Conservation (phyloP, 2,113 vertebrate genomes). For the Rhombomys opimus region DNA sequence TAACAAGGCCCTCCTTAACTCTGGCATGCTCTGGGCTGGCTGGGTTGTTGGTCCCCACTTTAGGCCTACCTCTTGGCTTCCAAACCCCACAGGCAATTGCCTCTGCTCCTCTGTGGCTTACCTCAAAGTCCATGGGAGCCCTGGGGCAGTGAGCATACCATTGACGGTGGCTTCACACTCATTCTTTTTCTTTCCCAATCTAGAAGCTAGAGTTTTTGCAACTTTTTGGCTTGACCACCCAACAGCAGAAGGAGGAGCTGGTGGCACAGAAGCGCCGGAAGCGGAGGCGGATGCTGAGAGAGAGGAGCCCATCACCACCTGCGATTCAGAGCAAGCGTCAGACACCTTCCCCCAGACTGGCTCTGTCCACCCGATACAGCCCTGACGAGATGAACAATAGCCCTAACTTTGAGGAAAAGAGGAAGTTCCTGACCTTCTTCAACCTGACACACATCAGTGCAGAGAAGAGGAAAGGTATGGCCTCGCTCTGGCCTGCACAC, state of each 20-base stretch:
- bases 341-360: slow-evolving; percentile 87
- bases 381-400: slow-evolving; percentile 97
- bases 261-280: slow-evolving; percentile 96
- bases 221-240: slow-evolving; percentile 94
- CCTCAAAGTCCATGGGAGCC: neutral
- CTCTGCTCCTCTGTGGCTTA: neutral
- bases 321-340: slow-evolving; percentile 91
- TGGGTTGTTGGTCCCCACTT: neutral
- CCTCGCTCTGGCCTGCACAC: rapidly evolving
- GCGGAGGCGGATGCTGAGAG: slow-evolving; percentile 95
- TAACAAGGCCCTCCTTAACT: slow-evolving; percentile 70
- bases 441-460: slow-evolving; percentile 95
- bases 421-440: slow-evolving; percentile 96
- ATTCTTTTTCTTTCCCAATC: slow-evolving; percentile 72
- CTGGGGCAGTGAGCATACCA: neutral
- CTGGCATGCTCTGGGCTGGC: neutral
- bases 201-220: slow-evolving; percentile 98
- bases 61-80: neutral
- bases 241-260: slow-evolving; percentile 93
- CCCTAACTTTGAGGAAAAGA: slow-evolving; percentile 98
- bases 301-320: slow-evolving; percentile 95
- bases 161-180: neutral
- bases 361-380: slow-evolving; percentile 95
- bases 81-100: neutral
- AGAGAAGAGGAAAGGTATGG: slow-evolving; percentile 94